Percentiles rank a stretch among this genome's conserved stretches.
These are phyloP conservation scores for Shargacucullia verbasci DNA, from an alignment of 2,888 invertebrate genomes.

Conservation along the genomic window DNA sequence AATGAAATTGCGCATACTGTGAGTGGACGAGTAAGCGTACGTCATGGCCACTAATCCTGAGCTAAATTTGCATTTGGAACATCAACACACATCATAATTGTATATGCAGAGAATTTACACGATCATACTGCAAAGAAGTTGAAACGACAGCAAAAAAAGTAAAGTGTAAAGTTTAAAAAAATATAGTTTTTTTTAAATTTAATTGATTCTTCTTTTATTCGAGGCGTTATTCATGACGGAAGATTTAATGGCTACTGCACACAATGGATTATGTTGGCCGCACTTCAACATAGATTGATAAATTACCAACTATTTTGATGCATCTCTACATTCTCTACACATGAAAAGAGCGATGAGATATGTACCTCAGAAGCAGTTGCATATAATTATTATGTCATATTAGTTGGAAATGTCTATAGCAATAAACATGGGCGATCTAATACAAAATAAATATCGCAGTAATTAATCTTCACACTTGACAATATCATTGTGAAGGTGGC, in stretches of 20 bases:
- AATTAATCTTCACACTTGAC: too few relatives aligned
- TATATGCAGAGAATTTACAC: slow-evolving; percentile 46
- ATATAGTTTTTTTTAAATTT: slow-evolving; percentile 6
- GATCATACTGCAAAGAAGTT: slow-evolving; percentile 37
- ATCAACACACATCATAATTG: slow-evolving; percentile 52
- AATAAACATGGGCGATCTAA: too few relatives aligned
- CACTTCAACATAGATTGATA: neutral
- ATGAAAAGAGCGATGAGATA: neutral
- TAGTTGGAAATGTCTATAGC: too few relatives aligned
- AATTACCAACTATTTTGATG: neutral
- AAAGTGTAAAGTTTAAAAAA: too few relatives aligned
- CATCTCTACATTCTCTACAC: too few relatives aligned
- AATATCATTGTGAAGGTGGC: too few relatives aligned
- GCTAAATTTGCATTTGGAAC: slow-evolving; percentile 63
- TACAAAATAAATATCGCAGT: too few relatives aligned
- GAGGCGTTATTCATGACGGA: neutral
- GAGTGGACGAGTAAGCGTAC: slow-evolving; percentile 45
- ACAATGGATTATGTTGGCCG: neutral
- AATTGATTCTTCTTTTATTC: slow-evolving; percentile 2
- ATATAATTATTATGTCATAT: neutral
- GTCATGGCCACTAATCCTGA: slow-evolving; percentile 64
- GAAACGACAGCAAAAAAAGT: slow-evolving; percentile 26
- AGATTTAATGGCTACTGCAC: neutral
- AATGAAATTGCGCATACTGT: slow-evolving; percentile 41
- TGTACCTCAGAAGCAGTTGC: neutral